Base-by-base conservation (phyloP, 2,113 vertebrate species). In the Hypocryptadius cinnamomeus region DNA sequence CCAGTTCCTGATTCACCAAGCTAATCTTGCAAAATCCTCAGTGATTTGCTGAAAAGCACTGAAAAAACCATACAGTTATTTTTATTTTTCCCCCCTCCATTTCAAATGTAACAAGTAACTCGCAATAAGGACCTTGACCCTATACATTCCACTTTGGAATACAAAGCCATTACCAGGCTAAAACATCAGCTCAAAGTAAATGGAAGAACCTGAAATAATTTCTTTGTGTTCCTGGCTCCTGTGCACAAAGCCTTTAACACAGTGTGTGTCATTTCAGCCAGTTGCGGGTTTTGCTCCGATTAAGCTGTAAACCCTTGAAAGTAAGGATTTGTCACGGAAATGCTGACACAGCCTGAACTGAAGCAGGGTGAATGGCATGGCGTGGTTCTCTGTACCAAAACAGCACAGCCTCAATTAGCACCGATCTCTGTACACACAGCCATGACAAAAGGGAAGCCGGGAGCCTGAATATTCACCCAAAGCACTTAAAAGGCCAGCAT, bases 311-410 rank as follows among this genome's bases (percentile, higher is more conserved):
- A 82, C 68, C 85, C 86, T 90, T 94, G 92, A 93, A 97, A 92
- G 78, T 76, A 54, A 77, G 53, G 82, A 84, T 97, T 97, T 96
- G 77, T 97, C 83, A 88, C 61, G 84, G 87, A 97, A 97, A 96
- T 95, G 85, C 92, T 93, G 94, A 94, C 71, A 69, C 60, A 77
- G 79, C 51, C 66, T 20, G 96, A 87, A 78, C 69, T 35, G 83
- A 83, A 70, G 63, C 22, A 9, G 61, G 37, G 45, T 78, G 76
- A 96, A 90, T 84, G 73, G 57, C 50, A 8, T 93, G 70, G 87
- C 93, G 87, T 22, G 39, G 77, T 18, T 78, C 53, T 81, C 60
- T 37, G 45, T 81, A 91, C 85, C 77, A 40, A 89, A 95, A 82
- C 76, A 47, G 64, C 64, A n/a, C 37, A 79, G 83, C 31, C 68